These are phyloP conservation scores for Chloromyia formosa DNA, from an alignment of 2,888 invertebrate species.

Conservation along the genomic window DNA sequence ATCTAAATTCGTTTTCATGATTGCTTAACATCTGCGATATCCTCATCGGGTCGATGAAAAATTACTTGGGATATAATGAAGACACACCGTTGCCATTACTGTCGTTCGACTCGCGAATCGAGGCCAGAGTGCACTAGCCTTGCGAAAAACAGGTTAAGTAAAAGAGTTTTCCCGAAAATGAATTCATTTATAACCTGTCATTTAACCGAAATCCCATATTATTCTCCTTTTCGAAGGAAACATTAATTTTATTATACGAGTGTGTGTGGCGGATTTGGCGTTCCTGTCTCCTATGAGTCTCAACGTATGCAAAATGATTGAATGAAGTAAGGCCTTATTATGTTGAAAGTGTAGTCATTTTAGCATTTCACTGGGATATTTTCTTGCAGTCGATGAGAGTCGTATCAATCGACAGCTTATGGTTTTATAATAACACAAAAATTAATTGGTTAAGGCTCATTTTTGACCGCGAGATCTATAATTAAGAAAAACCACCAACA, in stretches of 20 bases:
- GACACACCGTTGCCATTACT: slow-evolving; percentile 1
- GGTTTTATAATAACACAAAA: no score
- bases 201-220: background rate
- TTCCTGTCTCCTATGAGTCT: no score
- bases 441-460: no score
- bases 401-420: no score
- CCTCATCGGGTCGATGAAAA: slow-evolving; percentile 4
- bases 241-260: background rate
- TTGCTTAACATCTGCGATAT: background rate
- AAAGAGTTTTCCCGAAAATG: background rate
- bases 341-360: no score
- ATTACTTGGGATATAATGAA: slow-evolving; percentile 19
- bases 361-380: no score
- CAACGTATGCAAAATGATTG: no score
- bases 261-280: no score
- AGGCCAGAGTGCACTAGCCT: background rate
- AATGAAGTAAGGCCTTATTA: no score
- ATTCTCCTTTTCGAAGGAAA: background rate
- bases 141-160: background rate
- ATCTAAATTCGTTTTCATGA: slow-evolving; percentile 1
- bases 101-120: background rate
- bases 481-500: no score
- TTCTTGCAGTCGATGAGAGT: no score
- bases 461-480: no score
- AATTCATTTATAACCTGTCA: background rate